Base-by-base conservation (phyloP, 2,797 vertebrate species). In the Poeciliopsis gracilis region DNA sequence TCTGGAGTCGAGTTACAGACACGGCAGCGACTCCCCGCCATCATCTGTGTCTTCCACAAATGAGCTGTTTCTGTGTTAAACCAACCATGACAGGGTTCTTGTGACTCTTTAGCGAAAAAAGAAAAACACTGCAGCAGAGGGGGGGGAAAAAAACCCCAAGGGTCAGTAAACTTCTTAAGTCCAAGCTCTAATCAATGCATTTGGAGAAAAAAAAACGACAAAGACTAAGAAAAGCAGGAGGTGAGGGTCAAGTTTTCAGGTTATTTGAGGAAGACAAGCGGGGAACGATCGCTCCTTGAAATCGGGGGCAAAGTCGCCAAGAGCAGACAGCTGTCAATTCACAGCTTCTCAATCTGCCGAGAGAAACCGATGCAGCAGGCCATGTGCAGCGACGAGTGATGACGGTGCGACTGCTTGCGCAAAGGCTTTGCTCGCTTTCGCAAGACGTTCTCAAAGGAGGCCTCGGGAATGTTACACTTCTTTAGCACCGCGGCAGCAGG, bases 11-110 rank as follows among this genome's bases (percentile, higher is more conserved):
- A 72, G 84, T 87, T 88, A 76, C 84, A 91, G 83, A 86, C 84
- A 86, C 84, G 78, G 78, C 3, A 0, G 75, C 91, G 91, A 91
- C 82, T 93, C 90, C 91, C 72, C 30, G 55, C 76, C 81, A 79
- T 77, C 84, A 80, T 76, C 78, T n/a, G 23, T 15, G 70, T 84
- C 84, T 79, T 88, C 87, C 67, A 83, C 73, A 69, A 79, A 84
- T 75, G 73, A n/a, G 38, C 51, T 80, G 81, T 86, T 67, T 85
- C 45, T 80, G 72, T 75, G 72, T 69, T 18, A 13, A 79, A 75
- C 38, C 76, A 75, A 79, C 77, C 87, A 88, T 83, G 67, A 86
- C 80, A 83, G 76, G 81, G 80, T 83, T 86, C 83, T 45, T 81
- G 47, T 61, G 76, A 77, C n/a, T 33, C n/a, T 61, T 51, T 61